Base-by-base conservation (phyloP, 2,797 vertebrate genomes). In the Neosalanx taihuensis region DNA sequence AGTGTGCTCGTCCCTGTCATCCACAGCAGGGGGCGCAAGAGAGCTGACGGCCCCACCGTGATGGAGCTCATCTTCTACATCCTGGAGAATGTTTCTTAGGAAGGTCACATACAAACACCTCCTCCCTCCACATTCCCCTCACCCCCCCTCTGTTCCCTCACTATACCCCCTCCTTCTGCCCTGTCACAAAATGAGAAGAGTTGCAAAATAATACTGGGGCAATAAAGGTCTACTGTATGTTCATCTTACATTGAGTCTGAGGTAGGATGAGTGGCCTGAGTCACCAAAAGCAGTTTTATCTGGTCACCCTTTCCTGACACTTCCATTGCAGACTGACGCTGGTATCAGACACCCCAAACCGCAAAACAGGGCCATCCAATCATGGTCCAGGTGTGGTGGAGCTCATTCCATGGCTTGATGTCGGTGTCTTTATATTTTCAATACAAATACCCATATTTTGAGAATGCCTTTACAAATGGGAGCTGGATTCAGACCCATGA, bases 11-110 rank as follows among this genome's bases (percentile, higher is more conserved):
- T 95, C 68, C 95, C 97, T 0, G 96, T 99, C 87, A 96, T 99
- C 83, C 95, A 97, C 84, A 96, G 97, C 85, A 95, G 96, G 89
- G 95, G 95, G 63, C 95, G 94, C 84, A 96, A 96, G 91, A 90
- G 96, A 76, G 95, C 91, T 4, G 95, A 96, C 58, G 94, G 95
- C 76, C 94, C 96, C 1, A 85, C 96, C 6, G 94, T 96, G 78
- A 95, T 99, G 93, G 98, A 99, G 90, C 95, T 99, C 78, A 94
- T 98, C 90, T 99, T 99, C 90, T 99, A 98, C 93, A 97, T 99
- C 89, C 93, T 99, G 87, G 97, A 99, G 88, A 97, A 96, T 91
- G 96, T 98, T 86, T 95, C 95, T 73, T 99, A 98, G 86, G 68
- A 35, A 60, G 65, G 51, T 26, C 4, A 53, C 65, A 67, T 4